Conservation (phyloP, 2,113 vertebrate species). For the Accipiter virgatus region DNA sequence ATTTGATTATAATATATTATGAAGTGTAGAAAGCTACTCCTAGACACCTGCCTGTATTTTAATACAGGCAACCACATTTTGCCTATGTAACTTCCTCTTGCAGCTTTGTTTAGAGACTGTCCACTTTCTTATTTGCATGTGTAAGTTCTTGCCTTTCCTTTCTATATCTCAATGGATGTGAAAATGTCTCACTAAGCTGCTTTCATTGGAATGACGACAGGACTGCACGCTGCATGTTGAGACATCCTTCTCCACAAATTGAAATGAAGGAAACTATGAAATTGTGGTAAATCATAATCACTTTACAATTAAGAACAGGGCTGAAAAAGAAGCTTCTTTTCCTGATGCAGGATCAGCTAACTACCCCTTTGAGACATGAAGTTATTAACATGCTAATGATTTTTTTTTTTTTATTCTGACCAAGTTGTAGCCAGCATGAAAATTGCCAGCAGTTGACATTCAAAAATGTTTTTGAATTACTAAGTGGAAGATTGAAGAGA, state of each 20-base stretch:
- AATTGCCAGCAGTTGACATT: background rate
- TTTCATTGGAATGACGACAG: background rate
- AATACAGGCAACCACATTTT: background rate
- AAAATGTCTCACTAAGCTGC: background rate
- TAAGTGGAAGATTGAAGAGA: conserved; percentile 33
- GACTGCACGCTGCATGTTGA: background rate
- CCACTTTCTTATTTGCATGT: background rate
- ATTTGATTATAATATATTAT: background rate
- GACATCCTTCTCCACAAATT: background rate
- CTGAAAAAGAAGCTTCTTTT: background rate
- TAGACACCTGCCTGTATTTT: background rate
- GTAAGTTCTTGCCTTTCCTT: background rate
- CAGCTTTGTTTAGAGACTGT: background rate
- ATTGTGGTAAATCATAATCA: background rate
- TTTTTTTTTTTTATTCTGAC: background rate
- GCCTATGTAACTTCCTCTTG: background rate
- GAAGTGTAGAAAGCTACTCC: background rate
- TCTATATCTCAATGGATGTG: background rate
- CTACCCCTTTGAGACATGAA: background rate
- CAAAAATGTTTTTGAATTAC: conserved; percentile 29
- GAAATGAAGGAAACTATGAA: background rate
- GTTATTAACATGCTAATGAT: conserved; percentile 32
- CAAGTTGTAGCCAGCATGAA: background rate
- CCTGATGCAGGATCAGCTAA: background rate
- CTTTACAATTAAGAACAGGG: background rate